A percentile compares a stretch with the other conserved stretches of the same genome.
phyloP scores from a whole-genome alignment of 2,888 invertebrate genomes.

The Urechis unicinctus region DNA sequence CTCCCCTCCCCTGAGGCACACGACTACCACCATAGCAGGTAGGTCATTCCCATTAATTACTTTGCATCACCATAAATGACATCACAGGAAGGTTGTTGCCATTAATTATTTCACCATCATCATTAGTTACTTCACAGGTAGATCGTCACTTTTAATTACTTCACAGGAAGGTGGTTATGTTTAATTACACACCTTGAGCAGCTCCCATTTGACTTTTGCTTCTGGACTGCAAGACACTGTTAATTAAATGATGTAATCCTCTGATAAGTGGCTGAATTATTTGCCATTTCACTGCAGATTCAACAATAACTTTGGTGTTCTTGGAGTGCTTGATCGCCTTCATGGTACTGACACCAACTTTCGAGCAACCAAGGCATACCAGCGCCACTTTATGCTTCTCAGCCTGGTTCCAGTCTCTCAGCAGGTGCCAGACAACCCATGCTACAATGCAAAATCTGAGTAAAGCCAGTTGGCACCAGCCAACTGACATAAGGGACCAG shows the following conservation, averaged over 20 bases:
- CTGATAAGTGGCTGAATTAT: background rate
- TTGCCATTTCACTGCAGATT: constrained; percentile 59
- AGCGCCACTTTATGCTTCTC: constrained; percentile 58
- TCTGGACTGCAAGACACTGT: background rate
- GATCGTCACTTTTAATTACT: too few species aligned
- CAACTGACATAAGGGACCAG: too few species aligned
- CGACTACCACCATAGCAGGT: constrained; percentile 79
- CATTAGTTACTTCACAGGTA: background rate
- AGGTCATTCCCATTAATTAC: constrained; percentile 28
- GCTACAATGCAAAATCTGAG: too few species aligned
- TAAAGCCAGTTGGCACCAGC: too few species aligned
- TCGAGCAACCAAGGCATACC: constrained; percentile 64
- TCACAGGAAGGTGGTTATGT: too few species aligned
- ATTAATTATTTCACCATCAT: background rate
- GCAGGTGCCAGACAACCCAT: constrained; percentile 37
- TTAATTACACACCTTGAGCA: background rate
- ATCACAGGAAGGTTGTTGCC: too few species aligned
- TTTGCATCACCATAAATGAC: background rate
- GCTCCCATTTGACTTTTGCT: background rate
- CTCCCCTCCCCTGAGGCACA: constrained; percentile 80
- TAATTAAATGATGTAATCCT: background rate
- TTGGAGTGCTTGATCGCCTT: constrained; percentile 73
- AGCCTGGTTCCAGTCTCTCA: constrained; percentile 42
- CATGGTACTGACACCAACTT: constrained; percentile 77
- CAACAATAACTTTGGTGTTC: constrained; percentile 75